These are phyloP conservation scores for Turritopsis dohrnii DNA, from an alignment of 30 jellyfish, hydroid and myxozoan species.

Conservation along the genomic window DNA sequence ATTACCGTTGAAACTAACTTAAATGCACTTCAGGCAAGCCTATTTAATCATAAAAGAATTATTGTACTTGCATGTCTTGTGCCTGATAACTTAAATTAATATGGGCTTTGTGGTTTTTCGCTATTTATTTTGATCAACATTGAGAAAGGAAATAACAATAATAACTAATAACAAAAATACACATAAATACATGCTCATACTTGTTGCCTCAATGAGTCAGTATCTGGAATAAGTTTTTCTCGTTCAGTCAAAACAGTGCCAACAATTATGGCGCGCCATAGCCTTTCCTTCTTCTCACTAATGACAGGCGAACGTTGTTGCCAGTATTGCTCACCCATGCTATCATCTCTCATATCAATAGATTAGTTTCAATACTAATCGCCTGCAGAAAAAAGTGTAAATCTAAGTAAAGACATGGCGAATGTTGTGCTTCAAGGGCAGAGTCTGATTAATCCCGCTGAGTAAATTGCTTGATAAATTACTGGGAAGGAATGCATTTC, in stretches of 20 bases:
- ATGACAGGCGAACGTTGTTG: slow-evolving; percentile 42
- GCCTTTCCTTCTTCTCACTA: slow-evolving; percentile 57
- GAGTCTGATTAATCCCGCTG: too few relatives aligned
- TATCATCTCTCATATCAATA: not conserved
- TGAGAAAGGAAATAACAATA: not conserved
- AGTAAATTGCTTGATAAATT: too few relatives aligned
- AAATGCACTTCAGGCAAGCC: too few relatives aligned
- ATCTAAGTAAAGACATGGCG: too few relatives aligned
- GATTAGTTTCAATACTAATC: slow-evolving; percentile 69
- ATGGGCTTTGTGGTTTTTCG: too few relatives aligned
- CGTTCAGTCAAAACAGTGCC: slow-evolving; percentile 68
- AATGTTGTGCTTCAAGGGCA: too few relatives aligned
- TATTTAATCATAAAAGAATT: too few relatives aligned
- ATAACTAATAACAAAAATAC: not conserved
- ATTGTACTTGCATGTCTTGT: too few relatives aligned
- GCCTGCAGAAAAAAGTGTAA: slow-evolving; percentile 57
- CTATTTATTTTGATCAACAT: too few relatives aligned
- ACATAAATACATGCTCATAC: slow-evolving; percentile 15
- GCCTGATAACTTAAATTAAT: too few relatives aligned
- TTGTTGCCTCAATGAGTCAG: slow-evolving; percentile 68
- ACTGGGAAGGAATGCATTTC: too few relatives aligned
- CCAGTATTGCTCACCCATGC: slow-evolving; percentile 70
- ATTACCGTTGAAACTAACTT: too few relatives aligned
- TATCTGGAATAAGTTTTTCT: slow-evolving; percentile 62
- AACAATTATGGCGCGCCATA: slow-evolving; percentile 81